Evolutionary conservation across 2,113 vertebrate species (phyloP).

Genomic region (Pteropus alecto): DNA sequence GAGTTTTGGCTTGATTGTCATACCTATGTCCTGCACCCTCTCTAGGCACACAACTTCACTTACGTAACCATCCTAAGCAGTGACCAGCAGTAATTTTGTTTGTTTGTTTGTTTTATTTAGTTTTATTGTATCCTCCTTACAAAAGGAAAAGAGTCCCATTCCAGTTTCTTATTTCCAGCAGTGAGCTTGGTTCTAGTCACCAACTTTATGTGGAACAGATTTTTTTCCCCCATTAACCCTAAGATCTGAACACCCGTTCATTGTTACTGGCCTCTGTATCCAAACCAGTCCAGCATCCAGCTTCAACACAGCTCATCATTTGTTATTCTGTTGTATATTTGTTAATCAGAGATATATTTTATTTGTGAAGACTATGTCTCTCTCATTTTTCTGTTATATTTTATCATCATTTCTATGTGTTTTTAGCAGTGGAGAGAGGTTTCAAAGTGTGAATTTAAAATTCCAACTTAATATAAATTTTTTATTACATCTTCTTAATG

Average conservation of each 20-base stretch:
- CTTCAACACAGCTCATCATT: not conserved
- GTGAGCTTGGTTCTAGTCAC: not conserved
- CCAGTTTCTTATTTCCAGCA: not conserved
- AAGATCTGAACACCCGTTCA: not conserved
- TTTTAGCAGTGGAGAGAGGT: not conserved
- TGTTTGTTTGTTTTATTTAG: not conserved
- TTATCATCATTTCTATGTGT: not conserved
- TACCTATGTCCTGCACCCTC: not conserved
- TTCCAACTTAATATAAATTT: not conserved
- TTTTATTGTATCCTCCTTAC: not conserved
- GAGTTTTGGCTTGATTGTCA: not conserved
- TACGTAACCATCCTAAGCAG: not conserved
- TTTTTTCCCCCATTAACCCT: not conserved
- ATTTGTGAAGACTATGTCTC: not conserved
- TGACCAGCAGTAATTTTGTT: too few species aligned
- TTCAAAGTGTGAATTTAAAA: not conserved
- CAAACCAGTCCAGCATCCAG: rapidly evolving
- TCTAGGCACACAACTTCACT: not conserved
- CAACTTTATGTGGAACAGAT: not conserved
- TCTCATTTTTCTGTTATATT: not conserved
- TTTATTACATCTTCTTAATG: not conserved
- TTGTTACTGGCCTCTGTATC: not conserved
- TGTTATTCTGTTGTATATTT: not conserved
- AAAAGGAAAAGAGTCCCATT: not conserved
- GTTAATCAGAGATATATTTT: not conserved